Evolutionary conservation across 2,797 vertebrate species (phyloP), one percentile per base, ranked within the genome.

Genomic region (Labroides dimidiatus): DNA sequence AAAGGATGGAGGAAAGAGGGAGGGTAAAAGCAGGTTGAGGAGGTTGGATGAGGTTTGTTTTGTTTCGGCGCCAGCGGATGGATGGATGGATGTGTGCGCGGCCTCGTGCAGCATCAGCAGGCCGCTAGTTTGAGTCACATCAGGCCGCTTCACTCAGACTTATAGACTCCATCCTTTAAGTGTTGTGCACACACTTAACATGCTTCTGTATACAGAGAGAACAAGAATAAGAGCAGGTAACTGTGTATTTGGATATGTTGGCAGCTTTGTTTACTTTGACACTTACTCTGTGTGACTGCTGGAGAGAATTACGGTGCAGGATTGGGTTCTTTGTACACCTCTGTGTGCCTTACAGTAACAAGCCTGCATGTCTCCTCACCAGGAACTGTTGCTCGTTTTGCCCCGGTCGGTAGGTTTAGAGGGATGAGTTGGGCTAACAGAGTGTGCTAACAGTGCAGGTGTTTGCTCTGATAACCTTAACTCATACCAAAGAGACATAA

Each of bases 281-380:
- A 77, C 81, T 86, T 69, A 44, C 43, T 72, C 62, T 84, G 84
- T 87, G 80, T 89, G 83, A 83, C 86, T 77, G 85, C 78, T 81
- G 6, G 54, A 80, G 69, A 87, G 77, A 87, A 58, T 83, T 81
- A 85, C 60, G 41, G 85, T 70, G 78, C 75, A 74, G 75, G 78
- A 64, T 83, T 53, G 70, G 30, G 51, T 65, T 80, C 42, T 77
- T 75, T 77, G 73, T 75, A 64, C 74, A 53, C 56, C 75, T 80
- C 52, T 64, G 75, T 67, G 69, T 62, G 66, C 53, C 55, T 81
- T 57, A 17, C 67, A 64, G 70, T 73, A 72, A 84, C 71, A 61
- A 65, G 48, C 59, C 75, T 75, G 77, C 87, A 81, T 27, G 61
- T 72, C 49, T 56, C 50, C 68, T 45, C 68, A 74, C 69, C 64